Percentiles rank a stretch among this genome's conserved stretches.
phyloP scores from a whole-genome alignment of 2,113 vertebrate species.

The Picathartes gymnocephalus region DNA sequence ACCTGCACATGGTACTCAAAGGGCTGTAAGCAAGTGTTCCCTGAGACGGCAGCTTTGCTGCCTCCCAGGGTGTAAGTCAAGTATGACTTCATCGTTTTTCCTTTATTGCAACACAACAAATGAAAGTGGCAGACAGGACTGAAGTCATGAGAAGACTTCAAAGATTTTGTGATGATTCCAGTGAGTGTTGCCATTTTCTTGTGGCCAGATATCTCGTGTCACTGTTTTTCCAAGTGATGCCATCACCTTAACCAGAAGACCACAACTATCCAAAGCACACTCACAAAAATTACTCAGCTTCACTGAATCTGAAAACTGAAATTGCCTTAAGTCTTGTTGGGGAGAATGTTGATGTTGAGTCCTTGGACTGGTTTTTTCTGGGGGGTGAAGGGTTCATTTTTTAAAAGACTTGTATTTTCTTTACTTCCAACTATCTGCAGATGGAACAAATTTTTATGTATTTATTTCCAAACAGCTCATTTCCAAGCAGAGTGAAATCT shows the following conservation, averaged over 20 bases:
- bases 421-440: background rate
- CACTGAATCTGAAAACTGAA: background rate
- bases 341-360: background rate
- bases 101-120: background rate
- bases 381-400: background rate
- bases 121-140: background rate
- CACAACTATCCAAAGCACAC: background rate
- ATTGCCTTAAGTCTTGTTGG: background rate
- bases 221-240: background rate
- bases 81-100: background rate
- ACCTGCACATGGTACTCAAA: background rate
- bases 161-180: background rate
- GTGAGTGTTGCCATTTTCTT: background rate
- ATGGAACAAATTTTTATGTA: background rate
- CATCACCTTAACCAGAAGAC: background rate
- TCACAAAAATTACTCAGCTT: background rate
- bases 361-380: background rate
- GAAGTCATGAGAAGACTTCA: background rate
- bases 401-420: background rate
- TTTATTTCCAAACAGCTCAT: background rate
- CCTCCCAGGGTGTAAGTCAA: background rate
- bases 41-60: background rate
- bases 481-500: background rate
- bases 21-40: background rate
- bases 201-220: background rate